Evolutionary conservation across 2,113 vertebrate genomes (phyloP).

Genomic region (Chaenocephalus aceratus): DNA sequence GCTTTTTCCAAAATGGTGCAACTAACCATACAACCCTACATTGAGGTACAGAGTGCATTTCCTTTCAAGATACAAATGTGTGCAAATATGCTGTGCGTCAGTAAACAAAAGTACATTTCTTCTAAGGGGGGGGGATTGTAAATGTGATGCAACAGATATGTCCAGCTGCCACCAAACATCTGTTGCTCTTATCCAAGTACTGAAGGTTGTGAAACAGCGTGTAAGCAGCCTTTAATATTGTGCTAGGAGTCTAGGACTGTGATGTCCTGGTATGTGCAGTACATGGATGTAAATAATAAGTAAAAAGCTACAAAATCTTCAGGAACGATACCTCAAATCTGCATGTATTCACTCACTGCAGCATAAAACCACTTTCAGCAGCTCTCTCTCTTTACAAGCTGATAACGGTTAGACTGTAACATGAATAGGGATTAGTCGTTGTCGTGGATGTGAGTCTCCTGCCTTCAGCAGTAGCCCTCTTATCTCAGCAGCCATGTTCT

Average conservation of each 20-base stretch:
- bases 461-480: slow-evolving; percentile 54
- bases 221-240: not conserved
- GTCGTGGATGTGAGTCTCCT: slow-evolving; percentile 15
- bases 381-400: slow-evolving; percentile 34
- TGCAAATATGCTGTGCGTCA: not conserved
- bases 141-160: slow-evolving; percentile 18
- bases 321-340: no score
- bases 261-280: no score
- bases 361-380: slow-evolving; percentile 2
- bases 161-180: slow-evolving; percentile 56
- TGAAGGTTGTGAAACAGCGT: not conserved
- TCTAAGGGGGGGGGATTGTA: not conserved
- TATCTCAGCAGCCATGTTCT: slow-evolving; percentile 61
- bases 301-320: not conserved
- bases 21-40: no score
- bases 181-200: slow-evolving; percentile 32
- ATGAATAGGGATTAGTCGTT: slow-evolving; percentile 43
- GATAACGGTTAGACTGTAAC: slow-evolving; percentile 29
- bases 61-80: not conserved
- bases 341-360: no score
- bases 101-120: not conserved
- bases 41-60: not conserved
- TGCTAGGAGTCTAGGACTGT: no score
- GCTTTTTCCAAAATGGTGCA: slow-evolving; percentile 16
- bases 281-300: not conserved